Evolutionary conservation across 2,113 vertebrate species (phyloP).

Genomic region (Deroptyus accipitrinus): DNA sequence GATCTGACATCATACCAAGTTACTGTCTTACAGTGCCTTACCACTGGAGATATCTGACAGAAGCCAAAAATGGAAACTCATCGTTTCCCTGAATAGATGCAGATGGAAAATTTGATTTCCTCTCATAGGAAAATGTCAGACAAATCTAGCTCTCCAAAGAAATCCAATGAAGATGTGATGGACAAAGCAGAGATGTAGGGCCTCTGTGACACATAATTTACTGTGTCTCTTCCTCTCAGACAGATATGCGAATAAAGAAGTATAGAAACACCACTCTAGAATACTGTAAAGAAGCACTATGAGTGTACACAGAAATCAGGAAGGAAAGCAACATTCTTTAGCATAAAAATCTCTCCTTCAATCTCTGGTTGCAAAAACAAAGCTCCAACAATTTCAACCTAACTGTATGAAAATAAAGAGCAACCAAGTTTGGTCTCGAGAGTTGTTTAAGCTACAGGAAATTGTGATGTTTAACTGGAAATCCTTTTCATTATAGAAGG

Average conservation of each 20-base stretch:
- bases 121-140: background rate
- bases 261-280: background rate
- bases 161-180: fast-evolving
- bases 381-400: background rate
- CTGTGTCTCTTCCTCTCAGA: background rate
- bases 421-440: background rate
- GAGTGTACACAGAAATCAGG: fast-evolving
- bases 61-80: background rate
- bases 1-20: background rate
- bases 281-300: background rate
- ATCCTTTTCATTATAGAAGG: background rate
- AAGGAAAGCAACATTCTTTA: background rate
- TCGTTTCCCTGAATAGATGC: background rate
- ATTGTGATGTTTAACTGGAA: background rate
- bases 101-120: background rate
- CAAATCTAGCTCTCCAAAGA: background rate
- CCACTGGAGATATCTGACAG: background rate
- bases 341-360: background rate
- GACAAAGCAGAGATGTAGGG: background rate
- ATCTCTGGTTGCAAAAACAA: background rate
- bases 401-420: background rate
- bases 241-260: background rate
- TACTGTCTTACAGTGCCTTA: background rate
- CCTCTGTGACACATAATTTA: background rate
- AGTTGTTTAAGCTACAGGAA: background rate